A percentile compares a stretch with the other conserved stretches of the same genome.
phyloP scores from a whole-genome alignment of 53 echinoderm and acorn worm species.

The Apostichopus leukothele region DNA sequence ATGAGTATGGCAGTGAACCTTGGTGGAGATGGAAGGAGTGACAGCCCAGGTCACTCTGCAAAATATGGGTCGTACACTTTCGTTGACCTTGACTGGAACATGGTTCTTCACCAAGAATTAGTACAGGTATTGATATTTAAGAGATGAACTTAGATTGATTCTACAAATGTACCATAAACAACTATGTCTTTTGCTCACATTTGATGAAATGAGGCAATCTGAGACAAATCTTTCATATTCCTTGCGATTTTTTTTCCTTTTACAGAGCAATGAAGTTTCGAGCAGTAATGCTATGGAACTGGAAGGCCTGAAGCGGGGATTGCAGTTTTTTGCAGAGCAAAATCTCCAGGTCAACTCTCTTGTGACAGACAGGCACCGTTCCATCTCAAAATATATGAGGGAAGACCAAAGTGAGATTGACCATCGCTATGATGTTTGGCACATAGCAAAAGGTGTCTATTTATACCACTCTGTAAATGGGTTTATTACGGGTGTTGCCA shows the following conservation, averaged over 20 bases:
- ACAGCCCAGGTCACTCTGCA: constrained; percentile 59
- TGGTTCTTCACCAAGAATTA: constrained; percentile 35
- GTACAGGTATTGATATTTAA: constrained; percentile 20
- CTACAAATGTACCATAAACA: background rate
- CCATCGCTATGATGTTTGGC: constrained; percentile 46
- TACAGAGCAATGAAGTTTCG: constrained; percentile 38
- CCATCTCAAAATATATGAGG: constrained; percentile 26
- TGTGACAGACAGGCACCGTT: constrained; percentile 41
- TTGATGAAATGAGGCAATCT: background rate
- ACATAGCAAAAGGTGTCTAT: constrained; percentile 16
- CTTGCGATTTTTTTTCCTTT: background rate
- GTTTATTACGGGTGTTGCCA: too few relatives aligned
- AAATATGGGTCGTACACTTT: constrained; percentile 53
- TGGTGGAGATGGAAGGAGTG: constrained; percentile 51
- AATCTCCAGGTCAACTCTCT: background rate
- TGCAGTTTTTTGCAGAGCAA: background rate
- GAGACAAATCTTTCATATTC: too few relatives aligned
- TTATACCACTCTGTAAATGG: too few relatives aligned
- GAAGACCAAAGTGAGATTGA: constrained; percentile 8
- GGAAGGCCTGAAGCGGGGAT: constrained; percentile 36
- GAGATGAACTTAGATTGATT: background rate
- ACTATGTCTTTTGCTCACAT: background rate
- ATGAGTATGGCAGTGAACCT: constrained; percentile 3
- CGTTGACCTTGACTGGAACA: constrained; percentile 35
- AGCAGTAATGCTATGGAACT: constrained; percentile 21